Evolutionary conservation across 2,113 vertebrate genomes (phyloP), one percentile per base, ranked within the genome.

Genomic region (Diadophis punctatus): DNA sequence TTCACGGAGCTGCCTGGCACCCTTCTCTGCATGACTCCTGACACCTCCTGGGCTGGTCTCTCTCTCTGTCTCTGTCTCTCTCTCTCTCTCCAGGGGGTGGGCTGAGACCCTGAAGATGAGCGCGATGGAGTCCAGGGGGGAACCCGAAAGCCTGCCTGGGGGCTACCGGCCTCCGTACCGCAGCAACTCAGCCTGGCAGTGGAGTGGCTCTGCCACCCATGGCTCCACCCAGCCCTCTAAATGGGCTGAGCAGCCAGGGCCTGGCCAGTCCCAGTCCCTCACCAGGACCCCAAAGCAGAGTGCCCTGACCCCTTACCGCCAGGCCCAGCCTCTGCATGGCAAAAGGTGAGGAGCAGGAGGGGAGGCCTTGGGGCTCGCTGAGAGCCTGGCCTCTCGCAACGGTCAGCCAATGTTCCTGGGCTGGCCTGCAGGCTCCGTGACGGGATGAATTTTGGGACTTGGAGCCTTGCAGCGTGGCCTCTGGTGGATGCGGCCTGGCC

Each of bases 41-140:
- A 1, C 25, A 2, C 23, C 86, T n/a, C 7, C 27, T 8, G 48
- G 27, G 39, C 46, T 8, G 85, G 85, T 6, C 8, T 23, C 43
- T 12, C 84, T 5, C 3, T 11, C 90, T 9, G 22, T 25, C 46
- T 46, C 90, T 18, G n/a, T 25, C 46, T 46, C 34, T 51, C 84
- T 3, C 89, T 95, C 88, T 94, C 92, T 95, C 93, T 39, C 16
- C 90, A 99, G 99, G 97, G 99, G 99, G 55, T 99, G 98, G 98
- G 98, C 98, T 0, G 98, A 99, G 94, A 98, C 98, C 93, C 97
- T 98, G 86, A 98, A 98, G 96, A 98, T 98, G 97, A 98, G 97
- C 96, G 96, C 96, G 30, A 96, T 97, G 92, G 99, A 99, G 94
- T 96, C 98, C 89, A 98, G 98, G 96, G 92, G 95, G 0, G 99